Base-by-base conservation (phyloP, 2,797 vertebrate species). In the Zenarchopterus dispar region DNA sequence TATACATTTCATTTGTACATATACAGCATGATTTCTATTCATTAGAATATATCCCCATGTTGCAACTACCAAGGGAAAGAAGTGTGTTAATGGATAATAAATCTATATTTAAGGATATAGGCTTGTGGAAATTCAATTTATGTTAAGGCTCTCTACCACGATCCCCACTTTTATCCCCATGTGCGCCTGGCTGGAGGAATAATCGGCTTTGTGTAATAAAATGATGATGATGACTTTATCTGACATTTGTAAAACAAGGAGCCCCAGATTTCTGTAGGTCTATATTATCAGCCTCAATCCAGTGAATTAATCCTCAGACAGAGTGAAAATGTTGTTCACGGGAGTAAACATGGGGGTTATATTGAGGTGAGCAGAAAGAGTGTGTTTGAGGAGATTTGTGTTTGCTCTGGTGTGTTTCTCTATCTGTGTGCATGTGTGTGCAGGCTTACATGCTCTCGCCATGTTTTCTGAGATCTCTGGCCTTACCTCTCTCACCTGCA, bases 201-300 rank as follows among this genome's bases (percentile, higher is more conserved):
- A 93, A 93, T 93, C 91, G 85, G 85, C 90, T 93, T 92, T 92
- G 81, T 92, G 89, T 87, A 91, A 91, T 92, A 93, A 89, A 91
- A 88, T 89, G 88, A 91, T 90, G 88, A 91, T 87, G 90, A 91
- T 93, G 92, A 94, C 90, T 92, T 91, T 93, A 94, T 91, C 92
- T 93, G 92, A 93, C 91, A 91, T 93, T 92, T 92, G 78, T 81
- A 73, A 87, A 87, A 87, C 84, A 86, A 82, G 81, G 83, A 84
- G 81, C 80, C 71, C 79, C 80, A 86, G 85, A 85, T 90, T 91
- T 89, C 76, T 80, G 67, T 78, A 79, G 88, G 85, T 89, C 84
- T 86, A 54, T 72, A 78, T 89, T 88, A 91, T 93, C 91, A 80
- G 77, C 73, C 60, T 77, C 78, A 77, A 85, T 79, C 85, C 84